Percentiles rank a stretch among this genome's conserved stretches.
Conservation (phyloP, 2,888 invertebrate genomes). For the Eupelmus urozonus region DNA sequence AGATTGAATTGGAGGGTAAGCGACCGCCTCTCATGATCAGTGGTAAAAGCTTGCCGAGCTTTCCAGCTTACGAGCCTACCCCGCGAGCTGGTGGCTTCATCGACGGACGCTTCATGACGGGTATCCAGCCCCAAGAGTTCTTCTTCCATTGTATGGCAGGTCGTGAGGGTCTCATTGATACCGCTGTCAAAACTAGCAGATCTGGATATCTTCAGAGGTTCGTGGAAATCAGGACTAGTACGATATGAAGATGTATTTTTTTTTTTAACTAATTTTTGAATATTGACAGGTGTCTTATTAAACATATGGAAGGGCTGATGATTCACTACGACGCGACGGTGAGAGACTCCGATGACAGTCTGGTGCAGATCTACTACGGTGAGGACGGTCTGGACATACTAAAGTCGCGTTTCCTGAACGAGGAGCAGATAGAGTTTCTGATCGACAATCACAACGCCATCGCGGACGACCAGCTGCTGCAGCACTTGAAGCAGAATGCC, state of each 20-base stretch:
- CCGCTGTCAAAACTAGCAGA: constrained; percentile 99
- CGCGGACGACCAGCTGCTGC: constrained; percentile 80
- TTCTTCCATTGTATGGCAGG: constrained; percentile 99
- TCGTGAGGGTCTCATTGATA: constrained; percentile 99
- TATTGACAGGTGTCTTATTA: constrained; percentile 87
- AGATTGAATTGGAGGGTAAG: constrained; percentile 99
- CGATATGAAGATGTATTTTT: not conserved
- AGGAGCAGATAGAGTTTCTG: constrained; percentile 88
- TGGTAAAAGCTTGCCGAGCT: constrained; percentile 95
- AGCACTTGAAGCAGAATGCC: constrained; percentile 80
- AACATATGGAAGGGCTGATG: constrained; percentile 96
- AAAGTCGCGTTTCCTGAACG: constrained; percentile 90
- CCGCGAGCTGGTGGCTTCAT: constrained; percentile 98
- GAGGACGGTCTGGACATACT: constrained; percentile 95
- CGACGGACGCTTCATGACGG: constrained; percentile 97
- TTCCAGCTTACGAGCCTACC: constrained; percentile 90
- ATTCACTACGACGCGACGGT: constrained; percentile 97
- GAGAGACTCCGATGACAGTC: constrained; percentile 93
- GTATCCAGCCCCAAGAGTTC: constrained; percentile 98
- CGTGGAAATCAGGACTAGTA: too few relatives aligned
- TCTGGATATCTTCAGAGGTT: constrained; percentile 91
- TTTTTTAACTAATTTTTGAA: constrained; percentile 80
- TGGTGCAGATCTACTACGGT: constrained; percentile 93
- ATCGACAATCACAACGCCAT: constrained; percentile 87
- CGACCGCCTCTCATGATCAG: constrained; percentile 96